phyloP scores from a whole-genome alignment of 2,797 vertebrate genomes.

The Sebastes reedi region DNA sequence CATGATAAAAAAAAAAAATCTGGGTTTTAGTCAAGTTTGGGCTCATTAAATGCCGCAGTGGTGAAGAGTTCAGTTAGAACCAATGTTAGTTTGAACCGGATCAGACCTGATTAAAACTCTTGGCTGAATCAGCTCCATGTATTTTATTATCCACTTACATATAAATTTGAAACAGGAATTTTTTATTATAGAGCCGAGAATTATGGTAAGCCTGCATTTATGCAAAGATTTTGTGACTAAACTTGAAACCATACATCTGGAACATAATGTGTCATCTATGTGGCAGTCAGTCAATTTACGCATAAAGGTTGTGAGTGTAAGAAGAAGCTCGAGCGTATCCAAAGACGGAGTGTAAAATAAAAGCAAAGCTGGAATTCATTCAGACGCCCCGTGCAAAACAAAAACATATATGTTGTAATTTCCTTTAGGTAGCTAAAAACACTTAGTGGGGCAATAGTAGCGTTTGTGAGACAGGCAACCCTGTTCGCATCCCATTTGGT shows the following conservation, averaged over 20 bases:
- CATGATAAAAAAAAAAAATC: neutral
- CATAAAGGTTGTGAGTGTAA: too few species aligned
- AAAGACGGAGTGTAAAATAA: neutral
- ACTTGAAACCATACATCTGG: neutral
- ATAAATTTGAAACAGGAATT: neutral
- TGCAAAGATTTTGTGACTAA: neutral
- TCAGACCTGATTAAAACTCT: neutral
- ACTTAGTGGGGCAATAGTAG: neutral
- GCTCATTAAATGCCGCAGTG: neutral
- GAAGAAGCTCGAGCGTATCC: neutral
- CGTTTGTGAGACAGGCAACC: neutral
- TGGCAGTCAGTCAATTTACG: neutral
- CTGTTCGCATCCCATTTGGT: constrained; percentile 3
- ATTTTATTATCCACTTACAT: neutral
- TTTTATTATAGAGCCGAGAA: neutral
- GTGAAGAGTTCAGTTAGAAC: neutral
- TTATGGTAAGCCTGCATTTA: neutral
- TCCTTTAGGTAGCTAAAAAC: neutral
- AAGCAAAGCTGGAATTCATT: neutral
- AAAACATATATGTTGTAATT: neutral
- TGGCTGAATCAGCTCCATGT: neutral
- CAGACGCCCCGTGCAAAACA: neutral
- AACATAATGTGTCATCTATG: too few species aligned
- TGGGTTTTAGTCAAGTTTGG: neutral
- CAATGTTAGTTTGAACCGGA: neutral